Evolutionary conservation across 1,140 invertebrate species (phyloP), one percentile per base, ranked within the genome.

Genomic region (Bombus cullumanus): DNA sequence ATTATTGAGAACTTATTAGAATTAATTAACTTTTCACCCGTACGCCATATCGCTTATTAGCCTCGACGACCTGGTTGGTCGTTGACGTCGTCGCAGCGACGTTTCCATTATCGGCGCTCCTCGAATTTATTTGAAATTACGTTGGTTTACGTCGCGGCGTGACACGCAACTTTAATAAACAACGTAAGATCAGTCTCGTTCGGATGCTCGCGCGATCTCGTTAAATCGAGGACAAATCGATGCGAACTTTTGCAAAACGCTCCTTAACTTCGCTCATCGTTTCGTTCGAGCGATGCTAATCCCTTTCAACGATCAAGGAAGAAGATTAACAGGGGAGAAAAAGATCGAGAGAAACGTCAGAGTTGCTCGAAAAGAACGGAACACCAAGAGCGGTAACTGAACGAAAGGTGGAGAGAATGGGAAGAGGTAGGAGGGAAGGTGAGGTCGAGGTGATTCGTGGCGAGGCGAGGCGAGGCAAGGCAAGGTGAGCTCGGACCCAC

Each of bases 11-110:
- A 92, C 78, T 92, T 92, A 92, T 92, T 92, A 88, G 88, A 92
- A 92, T 93, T 91, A 88, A 92, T 93, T 92, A 93, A 93, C 92
- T 92, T 92, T 90, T 93, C 88, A 92, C 86, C 89, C 68, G 68
- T 73, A 75, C 53, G 64, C 57, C 66, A 41, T 53, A 77, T 88
- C 43, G 66, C 43, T 90, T 87, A 85, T 78, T 47, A 85, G 59
- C 62, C 34, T 47, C 53, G 71, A 77, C 80, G 69, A 81, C 34
- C 37, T 22, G 71, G 39, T 82, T 59, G 31, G 15, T 73, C 41
- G 15, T 64, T 43, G 57, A n/a, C 68, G 37, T 76, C 25, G 25
- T 47, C 13, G 13, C 18, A 66, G 64, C 64, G 13, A 86, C 69
- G 53, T 41, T 72, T 85, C 31, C 53, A 53, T 43, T 79, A 68